phyloP scores from a whole-genome alignment of 1,140 invertebrate species.

The Calephelis virginiensis region DNA sequence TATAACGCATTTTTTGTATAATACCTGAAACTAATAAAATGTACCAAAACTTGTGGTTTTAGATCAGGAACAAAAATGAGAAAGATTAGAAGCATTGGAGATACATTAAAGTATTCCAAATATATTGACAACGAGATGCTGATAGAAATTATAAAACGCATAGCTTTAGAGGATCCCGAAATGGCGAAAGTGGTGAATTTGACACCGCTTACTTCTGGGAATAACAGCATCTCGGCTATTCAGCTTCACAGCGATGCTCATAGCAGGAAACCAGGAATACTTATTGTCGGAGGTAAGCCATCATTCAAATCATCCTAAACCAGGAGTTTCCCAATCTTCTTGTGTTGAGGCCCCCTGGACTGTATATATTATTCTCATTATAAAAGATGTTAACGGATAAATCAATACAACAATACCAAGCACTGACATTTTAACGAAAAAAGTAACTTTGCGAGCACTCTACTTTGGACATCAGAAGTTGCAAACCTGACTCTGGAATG shows the following conservation, averaged over 20 bases:
- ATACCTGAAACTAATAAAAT: too few relatives aligned
- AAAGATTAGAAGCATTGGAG: conserved; percentile 39
- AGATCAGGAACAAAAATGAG: conserved; percentile 63
- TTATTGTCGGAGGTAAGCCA: conserved; percentile 54
- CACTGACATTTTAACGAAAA: too few relatives aligned
- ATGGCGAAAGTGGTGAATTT: conserved; percentile 41
- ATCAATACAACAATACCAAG: too few relatives aligned
- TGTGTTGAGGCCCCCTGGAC: too few relatives aligned
- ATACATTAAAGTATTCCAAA: conserved; percentile 33
- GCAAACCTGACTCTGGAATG: too few relatives aligned
- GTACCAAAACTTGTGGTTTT: conserved; percentile 9
- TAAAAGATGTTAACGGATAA: not conserved
- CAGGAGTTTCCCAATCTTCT: too few relatives aligned
- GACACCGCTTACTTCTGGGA: conserved; percentile 41
- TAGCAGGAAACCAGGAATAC: conserved; percentile 62
- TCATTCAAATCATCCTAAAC: too few relatives aligned
- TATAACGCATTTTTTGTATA: too few relatives aligned
- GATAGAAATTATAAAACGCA: conserved; percentile 30
- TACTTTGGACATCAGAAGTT: too few relatives aligned
- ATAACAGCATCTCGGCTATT: conserved; percentile 52
- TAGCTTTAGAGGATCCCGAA: conserved; percentile 43
- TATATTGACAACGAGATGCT: conserved; percentile 45
- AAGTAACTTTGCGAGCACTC: too few relatives aligned
- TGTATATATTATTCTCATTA: not conserved
- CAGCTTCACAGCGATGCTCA: conserved; percentile 56